Base-by-base conservation (phyloP, 2,888 invertebrate genomes). In the Cataglyphis albicans region DNA sequence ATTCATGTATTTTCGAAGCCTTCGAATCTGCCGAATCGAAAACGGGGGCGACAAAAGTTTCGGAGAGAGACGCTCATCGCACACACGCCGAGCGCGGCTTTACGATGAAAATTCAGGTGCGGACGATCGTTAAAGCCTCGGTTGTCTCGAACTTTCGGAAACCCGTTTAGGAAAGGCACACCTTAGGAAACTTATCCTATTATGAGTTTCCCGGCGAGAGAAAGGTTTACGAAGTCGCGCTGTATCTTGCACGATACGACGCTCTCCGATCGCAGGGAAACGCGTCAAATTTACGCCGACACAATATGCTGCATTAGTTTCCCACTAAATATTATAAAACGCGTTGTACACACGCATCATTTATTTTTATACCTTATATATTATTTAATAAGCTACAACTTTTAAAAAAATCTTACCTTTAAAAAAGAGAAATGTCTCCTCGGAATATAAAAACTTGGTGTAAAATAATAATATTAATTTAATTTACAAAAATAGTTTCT, bases 171-270 rank as follows among this genome's bases (percentile, higher is more conserved):
- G 86, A 88, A 80, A 90, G 87, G 78, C 87, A 88, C 86, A 78
- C 88, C 81, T 86, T 73, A 25, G 82, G 83, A 88, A 92, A 92
- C 91, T 92, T 92, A 92, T 92, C 91, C 92, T 91, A 92, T 92
- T 92, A 92, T 89, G 90, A 91, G 90, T 90, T 90, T 87, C 83
- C 61, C 48, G 55, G 55, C 70, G 61, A 32, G 15, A 68, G 29
- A 64, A 64, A 72, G 57, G 76, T 68, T 61, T 44, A 57, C 73
- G 48, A 80, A 80, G 78, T 80, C 73, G 78, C 73, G 59, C 25
- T 70, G 57, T 29, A 70, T 78, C 41, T 78, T 41, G 38, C 65
- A n/a, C 48, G 64, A 21, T 52, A n/a, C 35, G 48, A 21, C 68
- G 55, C 18, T 21, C 10, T 64, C 10, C 76, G 41, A 55, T 70